A percentile compares a stretch with the other conserved stretches of the same genome.
These are phyloP conservation scores for Pseudotriccus pelzelni DNA, from an alignment of 2,797 vertebrate genomes.

Conservation along the genomic window DNA sequence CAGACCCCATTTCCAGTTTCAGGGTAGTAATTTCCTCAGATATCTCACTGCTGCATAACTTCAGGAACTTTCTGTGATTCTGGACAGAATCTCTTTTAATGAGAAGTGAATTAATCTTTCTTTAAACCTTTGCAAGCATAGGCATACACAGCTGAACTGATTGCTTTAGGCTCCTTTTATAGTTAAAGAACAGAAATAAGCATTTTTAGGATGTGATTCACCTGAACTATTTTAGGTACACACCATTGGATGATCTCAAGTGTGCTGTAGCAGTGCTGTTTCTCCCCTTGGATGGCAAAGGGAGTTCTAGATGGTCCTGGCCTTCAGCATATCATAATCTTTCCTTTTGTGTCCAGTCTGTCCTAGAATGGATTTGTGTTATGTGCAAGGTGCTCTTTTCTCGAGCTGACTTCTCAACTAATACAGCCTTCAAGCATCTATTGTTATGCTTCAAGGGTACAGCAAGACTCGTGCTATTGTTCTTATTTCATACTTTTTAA, in stretches of 20 bases:
- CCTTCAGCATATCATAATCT: background rate
- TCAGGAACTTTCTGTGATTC: background rate
- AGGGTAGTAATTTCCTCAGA: background rate
- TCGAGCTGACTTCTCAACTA: background rate
- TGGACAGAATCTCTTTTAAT: background rate
- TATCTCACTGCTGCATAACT: background rate
- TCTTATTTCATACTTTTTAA: background rate
- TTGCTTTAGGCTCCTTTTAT: background rate
- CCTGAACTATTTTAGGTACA: background rate
- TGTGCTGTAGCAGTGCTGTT: background rate
- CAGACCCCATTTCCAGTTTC: background rate
- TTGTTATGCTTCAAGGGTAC: background rate
- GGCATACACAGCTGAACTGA: background rate
- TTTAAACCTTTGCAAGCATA: background rate
- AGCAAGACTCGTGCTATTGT: background rate
- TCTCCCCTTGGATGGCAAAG: background rate
- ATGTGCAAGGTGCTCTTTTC: background rate
- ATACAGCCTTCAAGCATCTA: background rate
- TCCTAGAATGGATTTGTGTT: background rate
- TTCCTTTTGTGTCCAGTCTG: background rate
- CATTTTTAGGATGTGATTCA: constrained; percentile 26
- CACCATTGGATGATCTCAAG: background rate
- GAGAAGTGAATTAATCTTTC: background rate
- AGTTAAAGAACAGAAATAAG: background rate
- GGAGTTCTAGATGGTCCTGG: background rate